Conservation (phyloP, 2,888 invertebrate genomes). For the Cremastobaeus sp. region DNA sequence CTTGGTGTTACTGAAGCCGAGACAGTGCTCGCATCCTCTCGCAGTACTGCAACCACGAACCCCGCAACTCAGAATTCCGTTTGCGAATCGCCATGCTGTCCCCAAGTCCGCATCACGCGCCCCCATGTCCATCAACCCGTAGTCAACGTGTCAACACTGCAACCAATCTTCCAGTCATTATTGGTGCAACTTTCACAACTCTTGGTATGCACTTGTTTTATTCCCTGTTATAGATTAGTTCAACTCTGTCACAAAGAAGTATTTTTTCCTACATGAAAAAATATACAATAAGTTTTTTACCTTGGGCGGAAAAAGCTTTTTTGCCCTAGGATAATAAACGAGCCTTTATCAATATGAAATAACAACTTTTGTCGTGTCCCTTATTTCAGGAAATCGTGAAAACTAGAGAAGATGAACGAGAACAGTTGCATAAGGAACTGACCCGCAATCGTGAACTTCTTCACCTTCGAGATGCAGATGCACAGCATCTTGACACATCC, state of each 20-base stretch:
- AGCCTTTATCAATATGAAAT: neutral
- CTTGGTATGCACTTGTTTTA: too few relatives aligned
- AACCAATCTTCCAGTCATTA: slow-evolving; percentile 83
- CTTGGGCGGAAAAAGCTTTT: too few relatives aligned
- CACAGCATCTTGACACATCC: slow-evolving; percentile 70
- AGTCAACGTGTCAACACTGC: slow-evolving; percentile 82
- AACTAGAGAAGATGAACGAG: slow-evolving; percentile 87
- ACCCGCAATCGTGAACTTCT: slow-evolving; percentile 85
- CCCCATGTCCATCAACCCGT: slow-evolving; percentile 78
- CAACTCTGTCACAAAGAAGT: neutral
- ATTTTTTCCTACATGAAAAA: too few relatives aligned
- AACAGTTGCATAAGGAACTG: slow-evolving; percentile 85
- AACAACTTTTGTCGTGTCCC: neutral
- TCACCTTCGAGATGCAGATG: slow-evolving; percentile 80
- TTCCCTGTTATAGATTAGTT: neutral
- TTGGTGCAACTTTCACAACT: slow-evolving; percentile 84
- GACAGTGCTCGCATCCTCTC: slow-evolving; percentile 78
- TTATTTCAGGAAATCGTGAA: slow-evolving; percentile 84
- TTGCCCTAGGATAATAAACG: too few relatives aligned
- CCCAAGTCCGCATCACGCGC: slow-evolving; percentile 76
- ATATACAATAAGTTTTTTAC: too few relatives aligned
- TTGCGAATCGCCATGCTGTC: slow-evolving; percentile 77
- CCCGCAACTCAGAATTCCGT: slow-evolving; percentile 71
- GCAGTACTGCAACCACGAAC: slow-evolving; percentile 75
- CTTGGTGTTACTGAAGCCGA: slow-evolving; percentile 81